Conservation (phyloP, 2,113 vertebrate species). For the Vombatus ursinus region DNA sequence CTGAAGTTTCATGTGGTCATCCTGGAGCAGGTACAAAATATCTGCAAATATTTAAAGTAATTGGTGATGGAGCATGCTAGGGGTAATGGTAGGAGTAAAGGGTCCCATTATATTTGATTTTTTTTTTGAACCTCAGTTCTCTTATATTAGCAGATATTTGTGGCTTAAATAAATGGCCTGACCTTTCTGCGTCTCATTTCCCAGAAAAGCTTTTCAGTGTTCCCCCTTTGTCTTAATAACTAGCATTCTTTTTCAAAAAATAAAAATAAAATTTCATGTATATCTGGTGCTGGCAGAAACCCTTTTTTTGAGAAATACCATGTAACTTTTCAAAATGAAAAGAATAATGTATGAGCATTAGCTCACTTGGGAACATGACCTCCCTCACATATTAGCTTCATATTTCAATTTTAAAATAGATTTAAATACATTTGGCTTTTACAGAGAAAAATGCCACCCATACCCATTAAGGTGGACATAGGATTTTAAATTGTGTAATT, state of each 20-base stretch:
- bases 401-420: slow-evolving; percentile 61
- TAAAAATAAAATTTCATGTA: slow-evolving; percentile 52
- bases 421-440: slow-evolving; percentile 61
- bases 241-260: slow-evolving; percentile 36
- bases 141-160: background rate
- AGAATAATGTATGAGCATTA: slow-evolving; percentile 43
- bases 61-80: background rate
- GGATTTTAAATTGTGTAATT: slow-evolving; percentile 65
- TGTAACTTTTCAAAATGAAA: slow-evolving; percentile 32
- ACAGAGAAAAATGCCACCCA: slow-evolving; percentile 52
- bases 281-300: slow-evolving; percentile 40
- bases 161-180: background rate
- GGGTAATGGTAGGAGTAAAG: slow-evolving; percentile 49
- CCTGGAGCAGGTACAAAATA: background rate
- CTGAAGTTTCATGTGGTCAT: background rate
- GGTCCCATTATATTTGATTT: background rate
- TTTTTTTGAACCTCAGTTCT: background rate
- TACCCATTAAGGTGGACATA: slow-evolving; percentile 49
- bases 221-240: background rate
- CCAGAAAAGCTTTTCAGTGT: slow-evolving; percentile 35
- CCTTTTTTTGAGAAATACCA: slow-evolving; percentile 49
- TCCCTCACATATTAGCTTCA: slow-evolving; percentile 57
- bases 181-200: slow-evolving; percentile 6
- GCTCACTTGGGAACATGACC: slow-evolving; percentile 48
- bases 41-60: background rate